phyloP scores from a whole-genome alignment of 1,140 invertebrate species.

The Drosophila grimshawi region DNA sequence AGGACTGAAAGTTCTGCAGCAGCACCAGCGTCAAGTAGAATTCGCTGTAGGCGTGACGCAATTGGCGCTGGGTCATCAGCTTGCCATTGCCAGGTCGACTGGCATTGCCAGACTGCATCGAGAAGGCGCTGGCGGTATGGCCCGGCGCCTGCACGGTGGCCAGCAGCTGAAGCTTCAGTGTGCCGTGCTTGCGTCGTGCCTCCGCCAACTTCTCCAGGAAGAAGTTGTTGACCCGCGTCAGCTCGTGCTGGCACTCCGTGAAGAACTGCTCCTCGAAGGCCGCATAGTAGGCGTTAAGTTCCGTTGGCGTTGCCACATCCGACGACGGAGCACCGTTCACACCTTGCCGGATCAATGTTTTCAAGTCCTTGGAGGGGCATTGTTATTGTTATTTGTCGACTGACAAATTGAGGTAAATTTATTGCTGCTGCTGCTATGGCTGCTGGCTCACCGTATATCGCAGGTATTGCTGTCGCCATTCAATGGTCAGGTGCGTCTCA shows the following conservation, averaged over 20 bases:
- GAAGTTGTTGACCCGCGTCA: slow-evolving; percentile 98
- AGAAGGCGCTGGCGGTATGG: slow-evolving; percentile 28
- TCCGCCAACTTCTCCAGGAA: slow-evolving; percentile 98
- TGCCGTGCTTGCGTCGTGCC: slow-evolving; percentile 96
- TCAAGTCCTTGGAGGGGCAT: slow-evolving; percentile 53
- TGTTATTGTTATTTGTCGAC: background rate
- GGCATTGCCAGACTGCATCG: slow-evolving; percentile 14
- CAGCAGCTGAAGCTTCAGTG: slow-evolving; percentile 92
- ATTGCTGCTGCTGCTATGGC: background rate
- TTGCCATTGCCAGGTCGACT: slow-evolving; percentile 39
- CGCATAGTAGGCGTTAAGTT: slow-evolving; percentile 87
- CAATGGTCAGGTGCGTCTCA: slow-evolving; percentile 72
- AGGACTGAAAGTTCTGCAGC: slow-evolving; percentile 94
- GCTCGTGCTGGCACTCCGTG: slow-evolving; percentile 95
- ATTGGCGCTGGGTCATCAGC: slow-evolving; percentile 88
- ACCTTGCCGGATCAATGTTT: slow-evolving; percentile 57
- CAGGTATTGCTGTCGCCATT: slow-evolving; percentile 80
- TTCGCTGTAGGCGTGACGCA: slow-evolving; percentile 98
- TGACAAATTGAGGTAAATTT: background rate
- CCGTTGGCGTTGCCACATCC: background rate
- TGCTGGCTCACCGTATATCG: slow-evolving; percentile 64
- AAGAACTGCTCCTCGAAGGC: slow-evolving; percentile 98
- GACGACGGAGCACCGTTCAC: slow-evolving; percentile 46
- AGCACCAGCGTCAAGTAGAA: slow-evolving; percentile 98
- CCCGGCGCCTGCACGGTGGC: slow-evolving; percentile 29